Conservation (phyloP, 2,797 vertebrate species). For the Rhodeus uyekii region DNA sequence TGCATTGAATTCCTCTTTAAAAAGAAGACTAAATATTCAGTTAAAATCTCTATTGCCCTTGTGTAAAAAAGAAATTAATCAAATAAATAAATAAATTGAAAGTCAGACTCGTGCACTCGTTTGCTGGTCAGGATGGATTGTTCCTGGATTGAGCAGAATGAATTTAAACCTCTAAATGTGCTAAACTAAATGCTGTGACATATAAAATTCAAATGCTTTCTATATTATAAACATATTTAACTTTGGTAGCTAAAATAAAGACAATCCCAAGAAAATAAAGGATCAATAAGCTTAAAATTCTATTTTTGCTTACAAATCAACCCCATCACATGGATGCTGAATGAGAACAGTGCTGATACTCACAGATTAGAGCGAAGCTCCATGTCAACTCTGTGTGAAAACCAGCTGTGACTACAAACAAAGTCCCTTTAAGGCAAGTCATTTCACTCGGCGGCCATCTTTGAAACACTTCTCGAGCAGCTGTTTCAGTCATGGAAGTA, state of each 20-base stretch:
- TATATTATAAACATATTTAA: background rate
- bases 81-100: background rate
- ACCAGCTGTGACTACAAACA: slow-evolving; percentile 38
- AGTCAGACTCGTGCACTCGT: background rate
- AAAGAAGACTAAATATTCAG: background rate
- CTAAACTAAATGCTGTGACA: background rate
- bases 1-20: background rate
- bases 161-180: background rate
- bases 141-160: background rate
- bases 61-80: background rate
- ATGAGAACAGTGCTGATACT: background rate
- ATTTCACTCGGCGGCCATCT: background rate
- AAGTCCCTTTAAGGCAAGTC: background rate
- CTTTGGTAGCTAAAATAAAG: background rate
- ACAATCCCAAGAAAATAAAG: background rate
- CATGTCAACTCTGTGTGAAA: slow-evolving; percentile 30
- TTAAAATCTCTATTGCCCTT: background rate
- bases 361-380: slow-evolving; percentile 14
- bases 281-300: background rate
- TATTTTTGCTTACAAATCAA: background rate
- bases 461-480: background rate
- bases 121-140: background rate
- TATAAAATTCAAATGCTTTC: background rate
- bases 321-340: background rate
- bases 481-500: background rate